Conservation (phyloP, 2,797 vertebrate genomes). For the Heteromormyrus szaboi region DNA sequence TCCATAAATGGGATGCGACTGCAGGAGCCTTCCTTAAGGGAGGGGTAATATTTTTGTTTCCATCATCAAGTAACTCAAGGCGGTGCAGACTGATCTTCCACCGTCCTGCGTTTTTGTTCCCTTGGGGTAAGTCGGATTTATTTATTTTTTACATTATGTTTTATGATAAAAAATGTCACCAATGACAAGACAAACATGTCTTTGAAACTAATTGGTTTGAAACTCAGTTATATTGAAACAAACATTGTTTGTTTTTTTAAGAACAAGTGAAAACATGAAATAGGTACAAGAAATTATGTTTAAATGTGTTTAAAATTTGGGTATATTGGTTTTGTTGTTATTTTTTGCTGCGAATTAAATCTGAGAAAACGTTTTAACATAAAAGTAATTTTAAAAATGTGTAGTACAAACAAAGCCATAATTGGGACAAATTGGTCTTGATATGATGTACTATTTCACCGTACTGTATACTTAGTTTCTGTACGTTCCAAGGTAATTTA, state of each 20-base stretch:
- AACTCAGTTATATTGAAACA: neutral
- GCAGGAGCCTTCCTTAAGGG: conserved; percentile 67
- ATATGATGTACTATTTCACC: neutral
- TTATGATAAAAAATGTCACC: neutral
- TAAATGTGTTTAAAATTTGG: neutral
- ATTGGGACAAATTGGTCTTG: neutral
- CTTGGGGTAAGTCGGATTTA: conserved; percentile 69
- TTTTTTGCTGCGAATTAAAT: neutral
- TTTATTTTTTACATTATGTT: neutral
- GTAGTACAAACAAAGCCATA: neutral
- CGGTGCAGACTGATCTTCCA: conserved; percentile 61
- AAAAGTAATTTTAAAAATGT: neutral
- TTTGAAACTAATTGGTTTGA: neutral
- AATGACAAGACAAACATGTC: neutral
- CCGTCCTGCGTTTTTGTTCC: conserved; percentile 58
- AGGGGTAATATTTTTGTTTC: conserved; percentile 77
- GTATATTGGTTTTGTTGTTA: neutral
- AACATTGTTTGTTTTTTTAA: neutral
- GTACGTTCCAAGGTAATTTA: neutral
- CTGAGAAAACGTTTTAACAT: neutral
- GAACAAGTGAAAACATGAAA: neutral
- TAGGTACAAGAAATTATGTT: neutral
- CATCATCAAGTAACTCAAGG: conserved; percentile 70
- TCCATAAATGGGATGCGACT: conserved; percentile 85
- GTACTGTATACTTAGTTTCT: neutral